These are phyloP conservation scores for Megaptera novaeangliae DNA, from an alignment of 2,113 vertebrate species.

Conservation along the genomic window DNA sequence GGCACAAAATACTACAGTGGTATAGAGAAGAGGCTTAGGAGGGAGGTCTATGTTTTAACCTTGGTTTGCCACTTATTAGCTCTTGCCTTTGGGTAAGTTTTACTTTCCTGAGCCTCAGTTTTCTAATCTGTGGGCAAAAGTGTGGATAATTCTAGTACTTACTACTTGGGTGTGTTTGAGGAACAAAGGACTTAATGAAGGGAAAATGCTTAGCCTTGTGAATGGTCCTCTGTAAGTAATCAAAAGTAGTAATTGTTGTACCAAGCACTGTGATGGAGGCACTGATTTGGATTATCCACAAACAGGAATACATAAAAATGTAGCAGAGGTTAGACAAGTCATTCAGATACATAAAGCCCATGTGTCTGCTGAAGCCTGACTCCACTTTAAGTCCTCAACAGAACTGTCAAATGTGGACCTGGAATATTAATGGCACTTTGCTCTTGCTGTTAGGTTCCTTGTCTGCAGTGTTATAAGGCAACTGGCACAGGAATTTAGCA, in stretches of 20 bases:
- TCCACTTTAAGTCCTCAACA: neutral
- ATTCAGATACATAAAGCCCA: neutral
- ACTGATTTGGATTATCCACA: neutral
- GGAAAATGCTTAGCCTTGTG: neutral
- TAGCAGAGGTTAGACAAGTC: neutral
- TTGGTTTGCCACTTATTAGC: neutral
- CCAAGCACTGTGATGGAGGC: neutral
- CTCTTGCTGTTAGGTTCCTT: neutral
- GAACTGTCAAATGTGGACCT: neutral
- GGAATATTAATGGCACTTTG: neutral
- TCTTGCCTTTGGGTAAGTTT: neutral
- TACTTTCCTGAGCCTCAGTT: neutral
- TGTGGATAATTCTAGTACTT: neutral
- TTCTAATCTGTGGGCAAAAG: neutral
- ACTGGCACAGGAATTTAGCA: neutral
- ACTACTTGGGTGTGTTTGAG: neutral
- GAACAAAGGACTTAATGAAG: neutral
- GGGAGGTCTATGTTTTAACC: neutral
- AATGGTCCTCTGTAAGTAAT: neutral
- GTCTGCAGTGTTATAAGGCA: neutral
- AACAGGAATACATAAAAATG: neutral
- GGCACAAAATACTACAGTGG: neutral
- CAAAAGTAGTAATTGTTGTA: neutral
- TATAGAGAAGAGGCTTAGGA: neutral
- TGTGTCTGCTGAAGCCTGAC: neutral